phyloP scores from a whole-genome alignment of 2,113 vertebrate species.

The Melierax canorus region DNA sequence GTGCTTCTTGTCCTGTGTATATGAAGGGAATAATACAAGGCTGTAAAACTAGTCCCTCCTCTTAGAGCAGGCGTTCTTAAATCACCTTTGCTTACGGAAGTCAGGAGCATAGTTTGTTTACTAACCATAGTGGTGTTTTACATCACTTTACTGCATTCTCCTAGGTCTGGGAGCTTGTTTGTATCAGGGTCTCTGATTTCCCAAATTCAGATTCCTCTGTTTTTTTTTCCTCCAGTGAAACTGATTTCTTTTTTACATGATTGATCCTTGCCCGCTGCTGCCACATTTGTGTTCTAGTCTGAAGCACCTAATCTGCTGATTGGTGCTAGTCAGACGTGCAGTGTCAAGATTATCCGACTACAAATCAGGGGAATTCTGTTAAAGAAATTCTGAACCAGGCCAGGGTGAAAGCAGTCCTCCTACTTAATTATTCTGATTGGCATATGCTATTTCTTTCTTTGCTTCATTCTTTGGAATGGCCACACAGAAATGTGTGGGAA shows the following conservation, averaged over 20 bases:
- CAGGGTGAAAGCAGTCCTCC: background rate
- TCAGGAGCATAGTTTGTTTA: background rate
- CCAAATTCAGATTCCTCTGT: background rate
- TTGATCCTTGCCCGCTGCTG: background rate
- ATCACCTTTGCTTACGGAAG: background rate
- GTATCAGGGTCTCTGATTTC: background rate
- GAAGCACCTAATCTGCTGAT: background rate
- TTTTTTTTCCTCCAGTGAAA: background rate
- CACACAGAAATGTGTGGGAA: background rate
- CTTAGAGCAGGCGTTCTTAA: background rate
- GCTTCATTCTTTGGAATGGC: background rate
- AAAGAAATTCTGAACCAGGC: background rate
- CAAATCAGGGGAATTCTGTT: background rate
- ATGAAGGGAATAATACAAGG: background rate
- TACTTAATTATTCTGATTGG: background rate
- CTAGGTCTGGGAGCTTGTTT: background rate
- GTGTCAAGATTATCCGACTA: background rate
- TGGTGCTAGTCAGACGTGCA: background rate
- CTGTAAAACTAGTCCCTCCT: background rate
- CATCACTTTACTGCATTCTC: background rate
- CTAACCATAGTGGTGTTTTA: background rate
- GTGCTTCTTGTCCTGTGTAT: background rate
- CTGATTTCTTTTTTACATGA: background rate
- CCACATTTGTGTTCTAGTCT: background rate
- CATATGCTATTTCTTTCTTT: background rate